Evolutionary conservation across 1,140 invertebrate species (phyloP), one percentile per base, ranked within the genome.

Genomic region (Lepeophtheirus salmonis): DNA sequence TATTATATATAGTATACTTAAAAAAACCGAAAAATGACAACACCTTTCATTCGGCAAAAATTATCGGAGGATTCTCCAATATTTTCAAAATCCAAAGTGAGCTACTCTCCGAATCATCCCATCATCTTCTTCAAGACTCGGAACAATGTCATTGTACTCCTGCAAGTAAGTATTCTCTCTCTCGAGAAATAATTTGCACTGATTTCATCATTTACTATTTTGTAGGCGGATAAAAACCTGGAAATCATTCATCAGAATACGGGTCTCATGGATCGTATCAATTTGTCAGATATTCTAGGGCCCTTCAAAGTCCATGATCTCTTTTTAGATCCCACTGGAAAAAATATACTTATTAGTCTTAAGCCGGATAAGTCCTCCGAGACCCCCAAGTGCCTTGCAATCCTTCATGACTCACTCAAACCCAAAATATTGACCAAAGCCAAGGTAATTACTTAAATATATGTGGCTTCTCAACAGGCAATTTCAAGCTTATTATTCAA

Each of bases 241-340:
- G 30, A 41, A 41, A 41, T 41, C 6, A 41, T 41, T 41, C 30
- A 41, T 41, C 30, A 41, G n/a, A 41, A 41, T n/a, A 41, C 6
- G 6, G 30, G 30, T 12, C 3, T 10, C 58, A 60, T 10, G 14
- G 3, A 62, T 20, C 21, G 17, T 16, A 21, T 64, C 2, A 71
- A 70, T 64, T 59, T 73, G 4, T 17, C 62, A 56, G 21, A 56
- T 16, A 1, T 18, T 6, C 16, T 41, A 6, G 25, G 56, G 2
- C 23, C 58, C 20, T 23, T 24, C 41, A 53, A 17, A n/a, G 12
- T 60, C 12, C 14, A 22, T 2, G 16, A 17, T 2, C 14, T 20
- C n/a, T 60, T 23, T 12, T 24, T 62, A 16, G 60, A 61, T 16
- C 54, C 54, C 18, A 22, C 20, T 23, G 54, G 60, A 25, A n/a